Evolutionary conservation across 2,113 vertebrate genomes (phyloP).

Genomic region (Syngnathus typhle): DNA sequence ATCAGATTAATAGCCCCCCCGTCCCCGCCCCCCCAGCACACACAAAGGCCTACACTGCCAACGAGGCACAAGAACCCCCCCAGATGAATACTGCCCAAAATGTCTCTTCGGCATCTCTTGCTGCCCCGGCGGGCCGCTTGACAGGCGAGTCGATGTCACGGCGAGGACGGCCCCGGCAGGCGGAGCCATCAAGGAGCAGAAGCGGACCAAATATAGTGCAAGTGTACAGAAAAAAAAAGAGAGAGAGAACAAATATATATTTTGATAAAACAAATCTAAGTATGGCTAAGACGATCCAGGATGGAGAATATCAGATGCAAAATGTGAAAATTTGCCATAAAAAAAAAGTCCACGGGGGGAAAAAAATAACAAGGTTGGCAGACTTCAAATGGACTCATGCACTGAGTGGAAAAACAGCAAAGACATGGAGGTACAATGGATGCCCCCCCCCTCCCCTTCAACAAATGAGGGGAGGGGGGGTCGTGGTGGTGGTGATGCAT

Average conservation of each 20-base stretch:
- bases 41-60: constrained; percentile 58
- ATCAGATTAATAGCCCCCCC: constrained; percentile 24
- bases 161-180: constrained; percentile 31
- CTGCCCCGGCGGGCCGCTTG: constrained; percentile 45
- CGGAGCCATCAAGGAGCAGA: constrained; percentile 31
- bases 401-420: constrained; percentile 33
- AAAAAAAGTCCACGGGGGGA: constrained; percentile 26
- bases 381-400: constrained; percentile 12
- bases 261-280: constrained; percentile 69
- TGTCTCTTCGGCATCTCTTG: constrained; percentile 53
- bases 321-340: constrained; percentile 40
- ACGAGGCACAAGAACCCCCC: constrained; percentile 43
- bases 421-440: constrained; percentile 46
- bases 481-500: constrained; percentile 68
- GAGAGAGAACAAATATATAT: constrained; percentile 73
- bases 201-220: constrained; percentile 49
- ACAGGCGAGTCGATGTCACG: constrained; percentile 40
- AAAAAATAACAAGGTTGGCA: constrained; percentile 8
- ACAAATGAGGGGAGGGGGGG: constrained; percentile 31
- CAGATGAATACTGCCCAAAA: constrained; percentile 52
- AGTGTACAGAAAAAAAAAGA: constrained; percentile 69
- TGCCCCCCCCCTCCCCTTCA: constrained; percentile 30
- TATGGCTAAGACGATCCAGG: constrained; percentile 37
- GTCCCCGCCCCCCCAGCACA: constrained; percentile 13
- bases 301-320: constrained; percentile 37